Base-by-base conservation (phyloP, 2,888 invertebrate genomes). In the Nomada fucata region DNA sequence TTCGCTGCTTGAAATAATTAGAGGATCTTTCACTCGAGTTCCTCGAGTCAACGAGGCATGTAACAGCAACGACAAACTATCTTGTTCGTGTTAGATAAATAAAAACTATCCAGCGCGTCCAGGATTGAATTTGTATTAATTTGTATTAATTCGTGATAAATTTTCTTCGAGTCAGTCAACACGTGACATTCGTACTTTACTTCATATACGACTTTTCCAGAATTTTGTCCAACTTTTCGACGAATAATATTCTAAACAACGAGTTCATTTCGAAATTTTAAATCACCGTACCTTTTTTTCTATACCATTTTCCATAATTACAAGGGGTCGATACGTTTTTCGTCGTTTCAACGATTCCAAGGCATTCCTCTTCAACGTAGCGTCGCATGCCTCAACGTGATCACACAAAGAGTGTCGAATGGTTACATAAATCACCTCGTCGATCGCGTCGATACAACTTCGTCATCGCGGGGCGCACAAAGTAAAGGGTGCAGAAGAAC, bases 401-500 rank as follows among this genome's bases (percentile, higher is more conserved):
- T 47, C 57, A 23, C 29, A 23, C 18, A 52, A 53, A 26, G 47
- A 23, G 23, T 15, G 23, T 20, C 26, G 20, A 15, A 36, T 29
- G 60, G 60, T 23, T 13, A 9, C n/a, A 26, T 26, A 20, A 55
- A 44, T 47, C 76, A 50, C 11, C 7, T 23, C 60, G 60, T 61
- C 20, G 42, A 50, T 50, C 55, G 29, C 29, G 42, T 60, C n/a
- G 60, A 63, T 57, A 50, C 29, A 47, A 69, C 61, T 60, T 79
- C 67, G 59, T 61, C 42, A 61, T 79, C 57, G 57, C 18, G 57
- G 4, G 57, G 7, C 67, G 13, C 68, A 59, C 59, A 68, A 65
- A 79, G 64, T 42, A 15, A 52, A 67, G 80, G 80, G 76, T 76
- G 81, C 64, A 76, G 63, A 47, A 68, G 63, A 68, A 69, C 68